Conservation (phyloP, 2,113 vertebrate genomes). For the Willisornis vidua region DNA sequence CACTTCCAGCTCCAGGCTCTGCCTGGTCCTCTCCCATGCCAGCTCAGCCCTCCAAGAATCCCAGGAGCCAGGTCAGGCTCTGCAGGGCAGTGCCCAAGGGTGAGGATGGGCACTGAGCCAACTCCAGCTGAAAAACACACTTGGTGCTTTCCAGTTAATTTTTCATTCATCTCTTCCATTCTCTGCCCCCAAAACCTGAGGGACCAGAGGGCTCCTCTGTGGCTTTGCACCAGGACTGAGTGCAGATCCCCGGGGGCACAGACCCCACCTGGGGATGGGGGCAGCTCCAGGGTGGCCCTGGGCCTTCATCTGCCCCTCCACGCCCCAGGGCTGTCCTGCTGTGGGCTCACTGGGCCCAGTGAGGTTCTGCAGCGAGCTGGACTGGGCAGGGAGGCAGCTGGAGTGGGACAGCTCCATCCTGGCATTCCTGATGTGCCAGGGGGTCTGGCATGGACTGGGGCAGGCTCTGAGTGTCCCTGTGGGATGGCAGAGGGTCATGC, state of each 20-base stretch:
- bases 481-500: not conserved
- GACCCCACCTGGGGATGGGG: fast-evolving
- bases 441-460: not conserved
- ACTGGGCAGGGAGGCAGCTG: not conserved
- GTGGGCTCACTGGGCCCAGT: not conserved
- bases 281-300: not conserved
- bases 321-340: not conserved
- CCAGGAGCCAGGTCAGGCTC: not conserved
- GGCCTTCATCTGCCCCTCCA: not conserved
- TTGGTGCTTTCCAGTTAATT: not conserved
- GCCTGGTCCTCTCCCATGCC: not conserved
- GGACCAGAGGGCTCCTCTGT: not conserved
- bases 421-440: not conserved
- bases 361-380: not conserved
- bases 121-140: not conserved
- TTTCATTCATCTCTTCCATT: not conserved
- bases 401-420: not conserved
- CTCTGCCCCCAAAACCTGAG: not conserved
- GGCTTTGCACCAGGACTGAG: not conserved
- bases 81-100: not conserved
- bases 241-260: not conserved
- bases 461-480: not conserved
- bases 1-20: not conserved
- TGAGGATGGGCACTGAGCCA: not conserved
- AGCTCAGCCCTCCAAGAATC: not conserved